phyloP scores from a whole-genome alignment of 2,888 invertebrate species.

The Agrotis exclamationis region DNA sequence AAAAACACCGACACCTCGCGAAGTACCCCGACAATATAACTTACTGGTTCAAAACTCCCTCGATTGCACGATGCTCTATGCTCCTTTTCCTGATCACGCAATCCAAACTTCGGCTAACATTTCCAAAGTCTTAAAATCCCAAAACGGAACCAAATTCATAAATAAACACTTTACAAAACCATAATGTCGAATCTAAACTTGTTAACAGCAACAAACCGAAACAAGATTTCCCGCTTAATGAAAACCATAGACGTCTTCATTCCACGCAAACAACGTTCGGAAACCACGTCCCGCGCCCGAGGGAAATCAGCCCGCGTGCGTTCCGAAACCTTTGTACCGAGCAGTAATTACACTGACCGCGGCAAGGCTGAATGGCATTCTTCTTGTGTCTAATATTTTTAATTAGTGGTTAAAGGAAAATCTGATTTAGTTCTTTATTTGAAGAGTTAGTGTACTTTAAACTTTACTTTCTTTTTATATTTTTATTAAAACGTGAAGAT shows the following conservation, averaged over 20 bases:
- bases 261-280: constrained; percentile 59
- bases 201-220: constrained; percentile 53
- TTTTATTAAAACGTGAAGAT: no score
- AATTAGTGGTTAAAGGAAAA: constrained; percentile 51
- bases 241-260: constrained; percentile 65
- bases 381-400: constrained; percentile 57
- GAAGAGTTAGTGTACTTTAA: background rate
- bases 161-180: constrained; percentile 43
- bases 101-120: background rate
- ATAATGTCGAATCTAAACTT: constrained; percentile 38
- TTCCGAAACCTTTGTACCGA: constrained; percentile 60
- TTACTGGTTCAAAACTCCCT: no score
- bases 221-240: constrained; percentile 65
- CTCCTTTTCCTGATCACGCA: background rate
- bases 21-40: no score
- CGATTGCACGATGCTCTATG: background rate
- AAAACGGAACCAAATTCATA: constrained; percentile 34
- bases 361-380: constrained; percentile 55
- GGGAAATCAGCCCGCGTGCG: constrained; percentile 66
- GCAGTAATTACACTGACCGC: constrained; percentile 66
- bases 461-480: background rate
- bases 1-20: no score
- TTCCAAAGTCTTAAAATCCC: background rate
- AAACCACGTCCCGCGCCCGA: constrained; percentile 53
- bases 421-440: background rate